A percentile compares a stretch with the other conserved stretches of the same genome.
Evolutionary conservation across 2,888 invertebrate genomes (phyloP).

Genomic region (Cactoblastis cactorum): DNA sequence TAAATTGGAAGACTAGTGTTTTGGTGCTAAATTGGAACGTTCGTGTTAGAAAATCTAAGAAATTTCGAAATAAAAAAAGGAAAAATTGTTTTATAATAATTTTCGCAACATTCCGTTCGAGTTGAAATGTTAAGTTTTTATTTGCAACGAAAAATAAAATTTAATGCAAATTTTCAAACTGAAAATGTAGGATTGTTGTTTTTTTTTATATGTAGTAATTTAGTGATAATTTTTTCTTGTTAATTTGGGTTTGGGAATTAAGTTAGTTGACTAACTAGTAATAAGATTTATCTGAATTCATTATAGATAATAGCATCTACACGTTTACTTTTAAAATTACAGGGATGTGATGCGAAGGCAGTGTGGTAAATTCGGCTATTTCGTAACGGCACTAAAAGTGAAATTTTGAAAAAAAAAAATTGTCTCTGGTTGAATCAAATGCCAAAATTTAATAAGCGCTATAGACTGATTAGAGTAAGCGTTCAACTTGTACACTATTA

Average conservation of each 20-base stretch:
- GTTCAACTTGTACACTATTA: slow-evolving; percentile 76
- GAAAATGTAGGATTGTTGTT: slow-evolving; percentile 70
- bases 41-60: slow-evolving; percentile 49
- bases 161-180: slow-evolving; percentile 67
- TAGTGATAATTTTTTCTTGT: slow-evolving; percentile 72
- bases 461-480: slow-evolving; percentile 80
- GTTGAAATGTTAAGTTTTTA: slow-evolving; percentile 69
- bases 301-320: slow-evolving; percentile 67
- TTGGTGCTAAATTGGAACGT: slow-evolving; percentile 76
- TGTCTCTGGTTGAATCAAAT: slow-evolving; percentile 51
- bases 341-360: slow-evolving; percentile 76
- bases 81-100: slow-evolving; percentile 36
- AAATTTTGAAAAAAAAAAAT: slow-evolving; percentile 55
- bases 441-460: slow-evolving; percentile 77
- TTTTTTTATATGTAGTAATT: slow-evolving; percentile 71
- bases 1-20: slow-evolving; percentile 77
- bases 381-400: slow-evolving; percentile 41
- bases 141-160: slow-evolving; percentile 55
- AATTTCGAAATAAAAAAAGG: slow-evolving; percentile 47
- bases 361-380: slow-evolving; percentile 55
- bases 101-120: slow-evolving; percentile 73
- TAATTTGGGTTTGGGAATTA: slow-evolving; percentile 78
- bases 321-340: slow-evolving; percentile 71
- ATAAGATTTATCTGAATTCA: slow-evolving; percentile 77
- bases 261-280: slow-evolving; percentile 71